phyloP scores from a whole-genome alignment of 2,888 invertebrate species.

The Agonopterix subpropinquella region DNA sequence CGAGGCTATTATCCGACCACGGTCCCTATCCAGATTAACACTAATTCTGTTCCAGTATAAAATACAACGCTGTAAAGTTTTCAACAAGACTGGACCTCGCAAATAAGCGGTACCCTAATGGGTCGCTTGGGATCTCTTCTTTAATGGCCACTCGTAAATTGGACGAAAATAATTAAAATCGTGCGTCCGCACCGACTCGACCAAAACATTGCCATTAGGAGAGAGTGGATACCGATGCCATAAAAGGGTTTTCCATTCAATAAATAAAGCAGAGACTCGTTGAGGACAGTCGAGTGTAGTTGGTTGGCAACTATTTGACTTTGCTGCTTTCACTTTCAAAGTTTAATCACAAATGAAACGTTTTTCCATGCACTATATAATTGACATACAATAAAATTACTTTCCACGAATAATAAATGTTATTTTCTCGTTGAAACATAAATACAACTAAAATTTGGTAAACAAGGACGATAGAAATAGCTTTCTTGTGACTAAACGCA shows the following conservation, averaged over 20 bases:
- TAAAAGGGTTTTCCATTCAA: conserved; percentile 64
- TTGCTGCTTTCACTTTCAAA: neutral
- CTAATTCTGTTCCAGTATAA: conserved; percentile 57
- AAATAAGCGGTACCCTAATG: conserved; percentile 56
- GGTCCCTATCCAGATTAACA: conserved; percentile 43
- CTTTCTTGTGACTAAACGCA: too few relatives aligned
- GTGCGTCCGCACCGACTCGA: conserved; percentile 51
- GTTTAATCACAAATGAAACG: too few relatives aligned
- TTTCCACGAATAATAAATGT: too few relatives aligned
- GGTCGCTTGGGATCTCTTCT: conserved; percentile 62
- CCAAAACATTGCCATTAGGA: conserved; percentile 69
- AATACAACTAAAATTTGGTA: too few relatives aligned
- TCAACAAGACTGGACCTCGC: conserved; percentile 64
- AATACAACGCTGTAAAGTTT: conserved; percentile 65
- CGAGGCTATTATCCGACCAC: conserved; percentile 33
- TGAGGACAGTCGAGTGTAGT: conserved; percentile 15
- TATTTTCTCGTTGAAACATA: too few relatives aligned
- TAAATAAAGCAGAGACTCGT: conserved; percentile 55
- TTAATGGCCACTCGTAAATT: conserved; percentile 74
- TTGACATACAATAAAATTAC: too few relatives aligned
- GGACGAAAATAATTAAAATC: conserved; percentile 75
- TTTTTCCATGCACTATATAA: too few relatives aligned
- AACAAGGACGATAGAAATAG: too few relatives aligned
- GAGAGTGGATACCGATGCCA: conserved; percentile 45
- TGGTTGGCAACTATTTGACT: neutral